Base-by-base conservation (phyloP, 1,140 invertebrate genomes). In the Portunus trituberculatus region DNA sequence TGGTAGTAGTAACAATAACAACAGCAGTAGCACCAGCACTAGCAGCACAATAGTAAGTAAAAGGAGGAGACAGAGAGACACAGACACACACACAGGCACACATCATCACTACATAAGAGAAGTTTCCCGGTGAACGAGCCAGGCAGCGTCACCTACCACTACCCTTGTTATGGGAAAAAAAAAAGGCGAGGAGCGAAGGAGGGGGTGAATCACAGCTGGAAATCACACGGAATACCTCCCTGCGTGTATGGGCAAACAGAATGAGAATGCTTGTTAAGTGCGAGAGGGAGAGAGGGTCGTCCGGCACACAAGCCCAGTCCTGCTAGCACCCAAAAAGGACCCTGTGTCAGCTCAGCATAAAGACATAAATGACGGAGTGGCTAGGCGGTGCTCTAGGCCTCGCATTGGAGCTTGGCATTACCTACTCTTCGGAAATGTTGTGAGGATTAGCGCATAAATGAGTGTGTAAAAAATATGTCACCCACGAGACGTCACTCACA, bases 361-460 rank as follows among this genome's bases (percentile, higher is more conserved):
- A 20, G 92, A 45, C 92, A 32, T 25, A 45, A 83, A 45, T 84
- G 67, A 8, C 0, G 32, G 8, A 4, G 28, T 31, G 7, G 0
- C 20, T 25, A 0, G 25, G 32, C 25, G 12, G 83, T 14, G 59
- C 39, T 8, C n/a, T 59, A 31, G 87, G 84, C 86, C 88, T 67
- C 29, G 6, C 29, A 59, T 25, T 12, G 31, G 7, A 45, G 46
- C 46, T n/a, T 31, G 28, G 93, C 93, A 89, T 94, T 89, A 94
- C 93, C 86, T 89, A 32, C 84, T 67, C 93, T 94, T 88, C 84
- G 93, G 93, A 94, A 94, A 94, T 59, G 93, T 48, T 86, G 93
- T 94, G 93, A 94, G 93, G 93, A 94, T 94, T 94, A 94, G 93
- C 87, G 52, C 87, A 89, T 89, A 94, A 94, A 94, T 94, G 93